Base-by-base conservation (phyloP, 2,797 vertebrate genomes). In the Labeo calbasu region DNA sequence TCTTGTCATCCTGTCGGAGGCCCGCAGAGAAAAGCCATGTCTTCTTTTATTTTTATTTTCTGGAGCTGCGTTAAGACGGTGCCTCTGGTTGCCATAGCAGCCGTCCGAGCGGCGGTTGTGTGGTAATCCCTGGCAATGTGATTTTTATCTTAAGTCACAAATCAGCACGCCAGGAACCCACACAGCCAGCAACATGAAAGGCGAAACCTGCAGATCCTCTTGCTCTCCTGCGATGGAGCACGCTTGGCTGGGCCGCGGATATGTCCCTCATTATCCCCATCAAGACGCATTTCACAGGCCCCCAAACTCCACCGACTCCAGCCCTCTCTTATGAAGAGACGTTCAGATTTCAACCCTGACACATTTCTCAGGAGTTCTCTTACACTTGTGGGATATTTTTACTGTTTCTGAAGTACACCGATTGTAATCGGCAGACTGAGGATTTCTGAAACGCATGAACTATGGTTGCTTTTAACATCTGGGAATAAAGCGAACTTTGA, bases 121-220 rank as follows among this genome's bases (percentile, higher is more conserved):
- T 99, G 98, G 98, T 99, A 99, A 99, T 99, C 98, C 98, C 98
- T 99, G 98, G 98, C 98, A 99, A 99, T 99, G 98, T 99, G 98
- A 99, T 99, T 99, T 97, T 99, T 97, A 97, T 99, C 96, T 98
- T 96, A 98, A 98, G 89, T 98, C 98, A 98, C 98, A 99, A 99
- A 99, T 99, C 98, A 99, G 97, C 97, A 99, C 97, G 98, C 98
- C 98, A 99, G 98, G 98, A 99, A 99, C 98, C 98, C 98, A 96
- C 96, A 97, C 97, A 97, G 94, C 96, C 96, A 84, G 96, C 94
- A 95, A 97, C 97, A 97, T 92, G 93, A 92, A 92, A 94, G 92
- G 90, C 86, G 88, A 92, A 91, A 90, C 82, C 86, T 84, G 79
- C 83, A 88, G 87, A 88, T 86, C 89, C 84, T 87, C 85, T 85